These are phyloP conservation scores for Trachops cirrhosus DNA, from an alignment of 2,797 vertebrate genomes.

Conservation along the genomic window DNA sequence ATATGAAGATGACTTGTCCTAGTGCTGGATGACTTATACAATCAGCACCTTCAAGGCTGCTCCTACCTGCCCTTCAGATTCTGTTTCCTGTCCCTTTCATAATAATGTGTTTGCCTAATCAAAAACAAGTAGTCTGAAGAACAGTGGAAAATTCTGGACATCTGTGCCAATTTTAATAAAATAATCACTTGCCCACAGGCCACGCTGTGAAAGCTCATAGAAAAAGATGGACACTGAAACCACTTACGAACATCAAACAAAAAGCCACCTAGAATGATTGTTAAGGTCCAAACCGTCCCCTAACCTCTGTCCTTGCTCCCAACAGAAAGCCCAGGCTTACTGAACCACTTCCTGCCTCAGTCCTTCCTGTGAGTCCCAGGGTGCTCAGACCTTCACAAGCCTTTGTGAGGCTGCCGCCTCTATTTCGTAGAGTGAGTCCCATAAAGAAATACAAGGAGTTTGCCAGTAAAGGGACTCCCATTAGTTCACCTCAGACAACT, in stretches of 20 bases:
- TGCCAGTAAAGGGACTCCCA: not conserved
- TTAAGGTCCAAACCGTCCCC: not conserved
- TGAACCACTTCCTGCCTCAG: not conserved
- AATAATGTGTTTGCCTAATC: not conserved
- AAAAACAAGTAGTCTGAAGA: not conserved
- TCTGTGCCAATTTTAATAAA: conserved; percentile 35
- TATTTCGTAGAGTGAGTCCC: not conserved
- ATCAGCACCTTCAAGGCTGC: not conserved
- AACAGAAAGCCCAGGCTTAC: not conserved
- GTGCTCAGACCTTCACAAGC: not conserved
- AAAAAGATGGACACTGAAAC: not conserved
- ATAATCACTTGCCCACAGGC: not conserved
- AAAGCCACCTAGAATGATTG: not conserved
- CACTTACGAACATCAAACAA: not conserved
- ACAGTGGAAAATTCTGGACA: not conserved
- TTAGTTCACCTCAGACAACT: conserved; percentile 26
- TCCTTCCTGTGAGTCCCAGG: not conserved
- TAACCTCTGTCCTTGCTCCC: not conserved
- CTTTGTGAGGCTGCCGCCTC: not conserved
- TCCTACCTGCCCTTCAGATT: not conserved
- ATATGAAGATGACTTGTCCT: not conserved
- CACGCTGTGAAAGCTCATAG: not conserved
- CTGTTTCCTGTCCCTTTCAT: not conserved
- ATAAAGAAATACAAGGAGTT: conserved; percentile 38
- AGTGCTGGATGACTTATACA: not conserved